Conservation (phyloP, 2,888 invertebrate genomes). For the Adineta ricciae region DNA sequence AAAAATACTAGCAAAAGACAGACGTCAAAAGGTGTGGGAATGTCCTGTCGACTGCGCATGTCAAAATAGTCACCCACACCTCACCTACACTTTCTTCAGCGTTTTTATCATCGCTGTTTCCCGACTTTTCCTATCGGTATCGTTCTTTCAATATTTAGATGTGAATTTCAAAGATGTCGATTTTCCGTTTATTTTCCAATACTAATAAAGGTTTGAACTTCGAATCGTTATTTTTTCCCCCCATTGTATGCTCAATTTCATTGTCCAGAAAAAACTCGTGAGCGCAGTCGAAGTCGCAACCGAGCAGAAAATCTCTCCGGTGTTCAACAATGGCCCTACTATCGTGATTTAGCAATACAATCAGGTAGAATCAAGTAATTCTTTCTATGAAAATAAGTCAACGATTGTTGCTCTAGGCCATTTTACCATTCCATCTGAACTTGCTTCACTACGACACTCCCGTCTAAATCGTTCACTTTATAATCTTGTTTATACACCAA, state of each 20-base stretch:
- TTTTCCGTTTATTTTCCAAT: neutral
- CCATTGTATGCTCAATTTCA: neutral
- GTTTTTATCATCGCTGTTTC: too few relatives aligned
- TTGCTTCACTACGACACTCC: neutral
- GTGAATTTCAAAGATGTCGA: neutral
- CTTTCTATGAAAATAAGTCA: too few relatives aligned
- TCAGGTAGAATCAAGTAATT: neutral
- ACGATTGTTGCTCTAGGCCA: neutral
- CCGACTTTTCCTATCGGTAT: too few relatives aligned
- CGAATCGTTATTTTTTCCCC: neutral
- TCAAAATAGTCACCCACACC: too few relatives aligned
- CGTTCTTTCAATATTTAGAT: neutral
- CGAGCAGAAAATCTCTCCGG: neutral
- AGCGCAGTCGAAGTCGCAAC: neutral
- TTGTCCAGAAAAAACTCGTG: neutral
- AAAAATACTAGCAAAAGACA: too few relatives aligned
- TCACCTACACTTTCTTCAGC: too few relatives aligned
- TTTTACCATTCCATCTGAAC: neutral
- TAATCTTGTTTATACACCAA: slow-evolving; percentile 9
- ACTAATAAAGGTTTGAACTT: neutral
- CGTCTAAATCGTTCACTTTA: neutral
- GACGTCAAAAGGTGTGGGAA: too few relatives aligned
- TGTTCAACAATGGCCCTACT: neutral
- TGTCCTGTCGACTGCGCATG: too few relatives aligned
- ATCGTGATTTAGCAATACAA: slow-evolving; percentile 10